These are phyloP conservation scores for Eufriesea mexicana DNA, from an alignment of 1,140 invertebrate genomes.

Conservation along the genomic window DNA sequence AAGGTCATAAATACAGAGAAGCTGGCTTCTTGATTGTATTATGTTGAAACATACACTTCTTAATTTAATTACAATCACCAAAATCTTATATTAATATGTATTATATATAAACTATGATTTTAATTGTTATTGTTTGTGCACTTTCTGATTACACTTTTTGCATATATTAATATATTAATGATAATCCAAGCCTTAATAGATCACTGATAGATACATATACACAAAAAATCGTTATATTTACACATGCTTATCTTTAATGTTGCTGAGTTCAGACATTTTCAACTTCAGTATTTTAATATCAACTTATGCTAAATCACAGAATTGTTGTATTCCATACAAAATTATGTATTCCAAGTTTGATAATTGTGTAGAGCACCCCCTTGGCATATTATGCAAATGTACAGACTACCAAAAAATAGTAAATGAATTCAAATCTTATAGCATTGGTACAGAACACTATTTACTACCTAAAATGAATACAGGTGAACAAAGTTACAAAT, in stretches of 20 bases:
- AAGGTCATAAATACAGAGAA: constrained; percentile 33
- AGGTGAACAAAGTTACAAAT: constrained; percentile 13
- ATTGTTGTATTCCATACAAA: neutral
- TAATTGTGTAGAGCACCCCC: constrained; percentile 42
- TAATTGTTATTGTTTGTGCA: constrained; percentile 13
- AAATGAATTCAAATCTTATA: constrained; percentile 40
- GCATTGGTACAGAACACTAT: constrained; percentile 32
- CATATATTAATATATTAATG: neutral
- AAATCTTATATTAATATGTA: constrained; percentile 39
- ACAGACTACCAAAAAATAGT: constrained; percentile 37
- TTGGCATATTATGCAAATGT: constrained; percentile 56
- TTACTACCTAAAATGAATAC: constrained; percentile 11
- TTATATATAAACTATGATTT: constrained; percentile 39
- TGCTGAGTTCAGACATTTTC: constrained; percentile 12
- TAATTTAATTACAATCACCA: constrained; percentile 37
- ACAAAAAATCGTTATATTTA: neutral
- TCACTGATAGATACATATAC: neutral
- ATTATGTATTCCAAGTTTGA: constrained; percentile 18
- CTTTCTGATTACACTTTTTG: neutral
- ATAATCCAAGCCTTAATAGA: neutral
- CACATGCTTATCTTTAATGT: neutral
- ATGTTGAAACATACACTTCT: constrained; percentile 16
- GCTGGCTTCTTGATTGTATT: constrained; percentile 50
- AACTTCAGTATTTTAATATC: constrained; percentile 20
- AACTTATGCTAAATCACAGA: constrained; percentile 8